phyloP scores from a whole-genome alignment of 2,797 vertebrate species.

The Microctenopoma steveboyesi region DNA sequence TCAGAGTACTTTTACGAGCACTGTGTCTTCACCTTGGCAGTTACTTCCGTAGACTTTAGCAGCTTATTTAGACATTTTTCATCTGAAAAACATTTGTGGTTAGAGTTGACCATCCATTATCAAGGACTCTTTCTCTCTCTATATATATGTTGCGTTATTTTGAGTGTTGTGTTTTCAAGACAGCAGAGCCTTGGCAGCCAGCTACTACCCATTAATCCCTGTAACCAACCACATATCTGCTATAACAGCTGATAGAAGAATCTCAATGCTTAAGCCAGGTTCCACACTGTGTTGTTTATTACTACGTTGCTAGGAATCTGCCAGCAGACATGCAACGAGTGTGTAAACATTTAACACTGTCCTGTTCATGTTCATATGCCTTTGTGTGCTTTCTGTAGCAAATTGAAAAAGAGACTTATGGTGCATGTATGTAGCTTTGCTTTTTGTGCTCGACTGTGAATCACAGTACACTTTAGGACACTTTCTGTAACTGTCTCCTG shows the following conservation, averaged over 20 bases:
- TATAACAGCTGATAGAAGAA: slow-evolving; percentile 68
- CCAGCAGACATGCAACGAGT: slow-evolving; percentile 25
- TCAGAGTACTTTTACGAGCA: slow-evolving; percentile 4
- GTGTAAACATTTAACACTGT: slow-evolving; percentile 4
- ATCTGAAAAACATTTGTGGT: slow-evolving; percentile 41
- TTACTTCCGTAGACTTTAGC: slow-evolving; percentile 23
- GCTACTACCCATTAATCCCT: slow-evolving; percentile 67
- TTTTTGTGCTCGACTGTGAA: not conserved
- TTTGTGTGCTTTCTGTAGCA: not conserved
- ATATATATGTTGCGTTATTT: slow-evolving; percentile 10
- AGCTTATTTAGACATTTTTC: slow-evolving; percentile 48
- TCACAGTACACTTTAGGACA: slow-evolving; percentile 11
- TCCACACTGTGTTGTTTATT: slow-evolving; percentile 49
- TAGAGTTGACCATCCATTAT: slow-evolving; percentile 56
- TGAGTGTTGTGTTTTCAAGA: slow-evolving; percentile 55
- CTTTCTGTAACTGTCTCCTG: not conserved
- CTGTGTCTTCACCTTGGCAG: slow-evolving; percentile 14
- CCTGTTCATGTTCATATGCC: slow-evolving; percentile 4
- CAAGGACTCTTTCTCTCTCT: slow-evolving; percentile 29
- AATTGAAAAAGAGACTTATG: slow-evolving; percentile 7
- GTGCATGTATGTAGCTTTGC: slow-evolving; percentile 13
- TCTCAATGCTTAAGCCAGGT: slow-evolving; percentile 60
- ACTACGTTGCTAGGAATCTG: slow-evolving; percentile 49
- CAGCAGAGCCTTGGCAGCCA: slow-evolving; percentile 58
- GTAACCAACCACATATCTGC: slow-evolving; percentile 65